phyloP scores from a whole-genome alignment of 1,140 invertebrate species.

The Nebria ingens region DNA sequence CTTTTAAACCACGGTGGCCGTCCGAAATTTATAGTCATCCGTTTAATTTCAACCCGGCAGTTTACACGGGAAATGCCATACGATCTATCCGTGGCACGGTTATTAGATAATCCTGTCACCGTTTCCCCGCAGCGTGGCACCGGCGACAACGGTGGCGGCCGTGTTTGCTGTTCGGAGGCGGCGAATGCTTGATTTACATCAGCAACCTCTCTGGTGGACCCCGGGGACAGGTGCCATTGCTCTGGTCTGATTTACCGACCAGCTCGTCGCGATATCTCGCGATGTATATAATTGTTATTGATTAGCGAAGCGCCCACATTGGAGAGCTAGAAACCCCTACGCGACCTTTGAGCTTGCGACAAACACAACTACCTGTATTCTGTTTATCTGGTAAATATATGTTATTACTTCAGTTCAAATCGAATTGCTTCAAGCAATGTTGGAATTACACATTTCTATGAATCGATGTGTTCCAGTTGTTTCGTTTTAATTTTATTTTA shows the following conservation, averaged over 20 bases:
- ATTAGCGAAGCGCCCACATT: too few relatives aligned
- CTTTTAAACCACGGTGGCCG: background rate
- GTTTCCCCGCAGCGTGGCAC: background rate
- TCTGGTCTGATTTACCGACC: slow-evolving; percentile 5
- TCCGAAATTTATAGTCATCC: background rate
- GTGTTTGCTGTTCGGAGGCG: background rate
- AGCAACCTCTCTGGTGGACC: background rate
- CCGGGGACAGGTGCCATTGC: too few relatives aligned
- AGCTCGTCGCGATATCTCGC: background rate
- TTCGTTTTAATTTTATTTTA: too few relatives aligned
- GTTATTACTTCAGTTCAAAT: too few relatives aligned
- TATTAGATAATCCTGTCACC: slow-evolving; percentile 9
- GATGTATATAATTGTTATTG: slow-evolving; percentile 7
- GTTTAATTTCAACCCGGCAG: slow-evolving; percentile 6
- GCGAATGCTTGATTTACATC: background rate
- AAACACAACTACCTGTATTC: too few relatives aligned
- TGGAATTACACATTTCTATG: too few relatives aligned
- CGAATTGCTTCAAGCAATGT: too few relatives aligned
- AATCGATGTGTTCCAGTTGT: too few relatives aligned
- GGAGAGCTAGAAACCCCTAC: too few relatives aligned
- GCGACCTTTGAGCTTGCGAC: too few relatives aligned
- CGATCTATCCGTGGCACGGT: background rate
- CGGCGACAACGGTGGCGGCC: too few relatives aligned
- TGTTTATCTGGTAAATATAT: too few relatives aligned
- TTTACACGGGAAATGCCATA: background rate